A percentile compares a stretch with the other conserved stretches of the same genome.
Evolutionary conservation across 2,888 invertebrate genomes (phyloP).

Genomic region (Rhimphoctona megacephalus): DNA sequence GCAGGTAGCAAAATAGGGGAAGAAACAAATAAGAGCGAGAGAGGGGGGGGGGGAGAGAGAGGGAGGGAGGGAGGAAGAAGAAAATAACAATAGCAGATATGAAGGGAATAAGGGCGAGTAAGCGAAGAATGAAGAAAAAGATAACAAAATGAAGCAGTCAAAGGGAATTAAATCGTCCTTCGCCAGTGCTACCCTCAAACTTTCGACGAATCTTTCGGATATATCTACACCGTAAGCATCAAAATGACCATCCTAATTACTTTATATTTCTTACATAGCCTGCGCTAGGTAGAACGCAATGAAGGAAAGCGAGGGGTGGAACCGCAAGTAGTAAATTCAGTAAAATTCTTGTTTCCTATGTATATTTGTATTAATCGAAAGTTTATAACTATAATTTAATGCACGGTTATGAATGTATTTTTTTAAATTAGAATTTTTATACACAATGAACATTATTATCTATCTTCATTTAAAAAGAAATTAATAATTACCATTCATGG

Average conservation of each 20-base stretch:
- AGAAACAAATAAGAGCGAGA: background rate
- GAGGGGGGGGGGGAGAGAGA: background rate
- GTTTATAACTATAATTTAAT: background rate
- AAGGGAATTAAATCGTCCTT: conserved; percentile 8
- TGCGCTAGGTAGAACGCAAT: conserved; percentile 17
- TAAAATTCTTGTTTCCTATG: background rate
- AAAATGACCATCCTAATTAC: conserved; percentile 78
- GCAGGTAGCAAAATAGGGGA: background rate
- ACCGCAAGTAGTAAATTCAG: conserved; percentile 22
- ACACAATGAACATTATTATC: background rate
- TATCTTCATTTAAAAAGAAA: background rate
- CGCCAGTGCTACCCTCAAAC: conserved; percentile 16
- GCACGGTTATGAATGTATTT: background rate
- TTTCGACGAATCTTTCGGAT: conserved; percentile 49
- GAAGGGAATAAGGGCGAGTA: background rate
- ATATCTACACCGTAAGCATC: conserved; percentile 52
- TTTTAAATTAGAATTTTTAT: background rate
- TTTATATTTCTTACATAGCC: conserved; percentile 81
- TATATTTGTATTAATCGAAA: background rate
- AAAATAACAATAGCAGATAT: background rate
- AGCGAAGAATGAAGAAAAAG: background rate
- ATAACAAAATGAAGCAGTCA: background rate
- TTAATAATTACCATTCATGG: background rate
- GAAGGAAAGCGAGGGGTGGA: conserved; percentile 22
- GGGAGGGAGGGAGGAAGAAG: too few species aligned